These are phyloP conservation scores for Physeter macrocephalus DNA, from an alignment of 2,113 vertebrate species.

Conservation along the genomic window DNA sequence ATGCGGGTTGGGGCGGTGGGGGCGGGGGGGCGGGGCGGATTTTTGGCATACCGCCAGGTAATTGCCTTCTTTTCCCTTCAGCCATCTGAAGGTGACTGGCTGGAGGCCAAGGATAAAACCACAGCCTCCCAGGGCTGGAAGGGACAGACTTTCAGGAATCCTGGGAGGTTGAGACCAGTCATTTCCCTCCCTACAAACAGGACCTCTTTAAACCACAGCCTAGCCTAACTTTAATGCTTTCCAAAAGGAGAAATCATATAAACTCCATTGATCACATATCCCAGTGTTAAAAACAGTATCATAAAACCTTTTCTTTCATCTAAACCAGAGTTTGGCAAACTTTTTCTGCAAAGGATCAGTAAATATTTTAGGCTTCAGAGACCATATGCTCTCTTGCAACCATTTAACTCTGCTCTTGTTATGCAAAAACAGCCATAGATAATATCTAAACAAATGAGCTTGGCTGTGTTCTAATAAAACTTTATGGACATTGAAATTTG, in stretches of 20 bases:
- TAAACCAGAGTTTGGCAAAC: not conserved
- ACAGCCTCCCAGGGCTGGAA: conserved; percentile 1
- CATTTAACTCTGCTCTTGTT: not conserved
- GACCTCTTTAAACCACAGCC: conserved; percentile 20
- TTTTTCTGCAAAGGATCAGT: not conserved
- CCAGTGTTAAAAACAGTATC: not conserved
- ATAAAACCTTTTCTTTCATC: conserved; percentile 17
- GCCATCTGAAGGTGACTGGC: conserved; percentile 62
- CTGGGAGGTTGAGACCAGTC: not conserved
- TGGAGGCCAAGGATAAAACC: conserved; percentile 54
- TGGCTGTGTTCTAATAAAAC: not conserved
- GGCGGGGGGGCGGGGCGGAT: not conserved
- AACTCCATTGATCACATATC: not conserved
- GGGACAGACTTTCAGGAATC: not conserved
- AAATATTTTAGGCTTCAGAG: not conserved
- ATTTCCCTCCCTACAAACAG: not conserved
- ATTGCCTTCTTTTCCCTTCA: conserved; percentile 75
- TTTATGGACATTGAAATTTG: not conserved
- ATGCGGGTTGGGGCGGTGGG: not conserved
- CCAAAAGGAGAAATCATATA: not conserved
- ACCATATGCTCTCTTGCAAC: not conserved
- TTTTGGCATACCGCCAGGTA: conserved; percentile 66
- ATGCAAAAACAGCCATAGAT: not conserved
- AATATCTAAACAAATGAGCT: not conserved
- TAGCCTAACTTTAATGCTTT: not conserved